Evolutionary conservation across 2,888 invertebrate species (phyloP), one percentile per base, ranked within the genome.

Genomic region (Limnephilus auricula): DNA sequence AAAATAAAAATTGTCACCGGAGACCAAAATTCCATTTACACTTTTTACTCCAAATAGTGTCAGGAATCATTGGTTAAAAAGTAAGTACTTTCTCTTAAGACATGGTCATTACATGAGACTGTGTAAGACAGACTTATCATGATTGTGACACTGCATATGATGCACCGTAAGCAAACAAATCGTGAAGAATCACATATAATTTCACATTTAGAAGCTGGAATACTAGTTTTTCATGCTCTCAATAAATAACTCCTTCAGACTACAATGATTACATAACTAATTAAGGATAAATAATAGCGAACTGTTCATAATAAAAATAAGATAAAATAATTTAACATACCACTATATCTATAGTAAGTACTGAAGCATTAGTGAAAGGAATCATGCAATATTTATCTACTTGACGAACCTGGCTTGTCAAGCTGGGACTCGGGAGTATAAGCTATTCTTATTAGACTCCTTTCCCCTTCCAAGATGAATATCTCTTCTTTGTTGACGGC

Each of bases 391-490:
- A 87, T 34, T 79, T 90, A 91, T 82, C 79, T 90, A 80, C 87
- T 91, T 87, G 93, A 95, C 95, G 94, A 94, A 95, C 95, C 95
- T 94, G 94, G 93, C 91, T 94, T 94, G 94, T 95, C 95, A 92
- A 95, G 94, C 94, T 95, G 95, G 93, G 95, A 96, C 94, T 98
- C 98, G 15, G 98, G 98, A 94, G 96, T 95, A 93, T 96, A 97
- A 79, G 98, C 97, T 87, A 99, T 96, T n/a, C 99, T 96, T 90
- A 98, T 95, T 92, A 99, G 95, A 94, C 97, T 98, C 93, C 98
- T 96, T 86, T 97, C 96, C 0, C 98, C 98, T 94, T 98, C 98
- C 93, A 99, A 95, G 88, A 99, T 96, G 95, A 98, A 98, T 93
- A 99, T 97, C 95, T 98, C 98, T 84, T 97, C 97, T 94, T 96